Evolutionary conservation across 2,797 vertebrate species (phyloP), one percentile per base, ranked within the genome.

Genomic region (Euthynnus affinis): DNA sequence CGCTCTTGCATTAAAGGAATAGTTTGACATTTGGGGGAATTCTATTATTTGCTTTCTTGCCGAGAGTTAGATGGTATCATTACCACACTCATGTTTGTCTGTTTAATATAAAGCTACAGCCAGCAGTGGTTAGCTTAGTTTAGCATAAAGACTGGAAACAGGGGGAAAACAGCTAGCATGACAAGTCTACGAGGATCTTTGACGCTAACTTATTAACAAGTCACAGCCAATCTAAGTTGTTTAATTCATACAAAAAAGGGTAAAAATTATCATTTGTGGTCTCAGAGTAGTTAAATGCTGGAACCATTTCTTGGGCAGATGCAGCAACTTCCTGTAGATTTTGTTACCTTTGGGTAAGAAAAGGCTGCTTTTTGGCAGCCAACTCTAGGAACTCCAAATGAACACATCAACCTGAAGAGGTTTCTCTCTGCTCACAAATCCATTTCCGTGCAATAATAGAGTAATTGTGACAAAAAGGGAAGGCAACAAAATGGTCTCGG

Each of bases 381-480:
- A 27, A 4, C 27, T 20, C 7, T 4, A 9, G 2, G 58, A 55
- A 46, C 5, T 51, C 27, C 55, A 6, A 69, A n/a, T 53, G 48
- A 78, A 57, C 23, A 59, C 66, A 40, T 67, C 57, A 46, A 3
- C 0, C 4, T 52, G 32, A 2, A 29, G 17, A 49, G 6, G 9
- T 29, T 46, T 72, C n/a, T 17, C 60, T 74, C 8, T 12, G 14
- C 20, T 29, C 27, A 32, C 5, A n/a, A 48, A 70, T 37, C n/a
- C 18, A 23, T 60, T 9, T n/a, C 52, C 13, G 8, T 18, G 9
- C 48, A 32, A 42, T 25, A 60, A 69, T 3, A 69, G 40, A 55
- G 17, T 18, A 46, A 81, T 63, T 6, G 29, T 34, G 18, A 59
- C 49, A 34, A 48, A 48, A 52, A 42, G 2, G n/a, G 13, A 74